Evolutionary conservation across 2,888 invertebrate genomes (phyloP).

Genomic region (Oxytorus armatus): DNA sequence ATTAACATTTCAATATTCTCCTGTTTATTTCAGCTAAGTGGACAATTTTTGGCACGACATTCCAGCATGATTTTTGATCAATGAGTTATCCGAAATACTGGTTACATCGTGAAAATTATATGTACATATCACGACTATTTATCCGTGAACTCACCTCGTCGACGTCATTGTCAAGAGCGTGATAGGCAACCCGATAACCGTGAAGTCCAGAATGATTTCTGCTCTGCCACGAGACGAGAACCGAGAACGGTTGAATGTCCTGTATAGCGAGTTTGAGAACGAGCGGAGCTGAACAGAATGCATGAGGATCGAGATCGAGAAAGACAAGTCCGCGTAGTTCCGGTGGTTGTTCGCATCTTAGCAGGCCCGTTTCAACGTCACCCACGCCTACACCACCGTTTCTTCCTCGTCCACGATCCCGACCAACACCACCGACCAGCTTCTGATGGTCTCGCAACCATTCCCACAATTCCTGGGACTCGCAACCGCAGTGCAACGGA

Average conservation of each 20-base stretch:
- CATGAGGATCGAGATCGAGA: slow-evolving; percentile 91
- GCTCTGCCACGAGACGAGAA: slow-evolving; percentile 96
- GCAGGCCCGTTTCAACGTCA: slow-evolving; percentile 81
- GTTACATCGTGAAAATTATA: no score
- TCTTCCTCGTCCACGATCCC: slow-evolving; percentile 78
- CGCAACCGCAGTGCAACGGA: slow-evolving; percentile 95
- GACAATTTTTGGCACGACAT: no score
- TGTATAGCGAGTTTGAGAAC: slow-evolving; percentile 94
- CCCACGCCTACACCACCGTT: slow-evolving; percentile 74
- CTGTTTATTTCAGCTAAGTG: no score
- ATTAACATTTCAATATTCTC: no score
- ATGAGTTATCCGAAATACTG: no score
- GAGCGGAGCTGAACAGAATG: slow-evolving; percentile 93
- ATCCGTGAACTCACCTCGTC: slow-evolving; percentile 85
- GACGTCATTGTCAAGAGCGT: slow-evolving; percentile 88
- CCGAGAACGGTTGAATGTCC: slow-evolving; percentile 95
- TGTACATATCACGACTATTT: no score
- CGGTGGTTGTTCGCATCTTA: slow-evolving; percentile 93
- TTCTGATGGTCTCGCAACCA: slow-evolving; percentile 96
- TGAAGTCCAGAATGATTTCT: slow-evolving; percentile 94
- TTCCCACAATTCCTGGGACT: slow-evolving; percentile 95
- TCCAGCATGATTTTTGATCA: no score
- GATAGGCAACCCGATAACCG: slow-evolving; percentile 95
- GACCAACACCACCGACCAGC: slow-evolving; percentile 87
- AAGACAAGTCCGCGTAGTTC: slow-evolving; percentile 91